A percentile compares a stretch with the other conserved stretches of the same genome.
Conservation (phyloP, 2,113 vertebrate species). For the rabbit (Oryctolagus cuniculus) region DNA sequence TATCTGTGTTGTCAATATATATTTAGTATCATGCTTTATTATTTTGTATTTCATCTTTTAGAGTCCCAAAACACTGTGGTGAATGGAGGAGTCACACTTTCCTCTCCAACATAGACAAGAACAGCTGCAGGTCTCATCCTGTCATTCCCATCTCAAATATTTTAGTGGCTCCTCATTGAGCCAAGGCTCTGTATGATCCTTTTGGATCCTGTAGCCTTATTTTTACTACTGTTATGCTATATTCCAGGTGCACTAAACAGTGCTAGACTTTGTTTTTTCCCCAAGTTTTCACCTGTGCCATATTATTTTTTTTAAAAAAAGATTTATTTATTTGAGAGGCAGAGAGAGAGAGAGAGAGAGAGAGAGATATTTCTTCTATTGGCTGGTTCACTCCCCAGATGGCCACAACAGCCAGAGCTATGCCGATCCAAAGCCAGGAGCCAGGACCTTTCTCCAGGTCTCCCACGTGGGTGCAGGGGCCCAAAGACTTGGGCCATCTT, state of each 20-base stretch:
- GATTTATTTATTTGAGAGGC: too few species aligned
- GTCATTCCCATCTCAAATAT: conserved; percentile 7
- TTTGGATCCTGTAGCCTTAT: not conserved
- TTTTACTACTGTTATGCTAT: not conserved
- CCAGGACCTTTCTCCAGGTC: too few species aligned
- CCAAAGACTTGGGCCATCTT: too few species aligned
- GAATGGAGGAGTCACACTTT: conserved; percentile 15
- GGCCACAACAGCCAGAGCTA: too few species aligned
- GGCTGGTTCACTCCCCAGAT: too few species aligned
- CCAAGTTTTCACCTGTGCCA: conserved; percentile 3
- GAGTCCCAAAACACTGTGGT: conserved; percentile 4
- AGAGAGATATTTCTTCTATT: too few species aligned
- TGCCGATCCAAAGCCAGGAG: too few species aligned
- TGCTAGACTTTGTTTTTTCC: conserved; percentile 3
- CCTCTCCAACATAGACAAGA: conserved; percentile 42
- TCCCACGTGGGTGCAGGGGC: too few species aligned
- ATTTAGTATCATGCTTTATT: not conserved
- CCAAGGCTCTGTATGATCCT: not conserved
- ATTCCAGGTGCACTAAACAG: not conserved
- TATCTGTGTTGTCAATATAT: conserved; percentile 5
- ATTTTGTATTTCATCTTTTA: conserved; percentile 50
- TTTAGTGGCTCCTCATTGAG: not conserved
- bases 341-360: too few species aligned
- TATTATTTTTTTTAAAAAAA: too few species aligned
- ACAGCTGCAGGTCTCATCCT: conserved; percentile 24